Evolutionary conservation across 2,113 vertebrate species (phyloP).

Genomic region (Macquaria ambigua): DNA sequence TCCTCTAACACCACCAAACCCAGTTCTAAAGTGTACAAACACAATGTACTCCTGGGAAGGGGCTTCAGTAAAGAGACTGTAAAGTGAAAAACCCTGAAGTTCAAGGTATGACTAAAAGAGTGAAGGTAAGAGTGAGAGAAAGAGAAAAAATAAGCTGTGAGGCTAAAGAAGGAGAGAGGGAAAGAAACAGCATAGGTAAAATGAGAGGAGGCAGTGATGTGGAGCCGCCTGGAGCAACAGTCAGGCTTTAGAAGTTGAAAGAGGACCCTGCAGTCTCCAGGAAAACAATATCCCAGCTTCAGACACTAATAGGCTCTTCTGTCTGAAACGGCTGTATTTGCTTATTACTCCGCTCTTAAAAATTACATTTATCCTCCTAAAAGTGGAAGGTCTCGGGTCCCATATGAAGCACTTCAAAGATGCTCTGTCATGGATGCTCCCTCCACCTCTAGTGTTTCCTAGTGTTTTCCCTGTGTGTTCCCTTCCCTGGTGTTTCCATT

Average conservation of each 20-base stretch:
- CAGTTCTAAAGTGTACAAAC: not conserved
- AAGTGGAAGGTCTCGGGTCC: not conserved
- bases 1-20: not conserved
- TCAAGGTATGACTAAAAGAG: not conserved
- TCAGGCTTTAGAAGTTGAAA: conserved; percentile 45
- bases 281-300: conserved; percentile 33
- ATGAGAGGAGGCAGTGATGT: conserved; percentile 32
- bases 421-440: no score
- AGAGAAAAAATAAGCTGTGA: not conserved
- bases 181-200: conserved; percentile 10
- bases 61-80: not conserved
- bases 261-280: conserved; percentile 23
- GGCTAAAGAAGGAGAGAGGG: not conserved
- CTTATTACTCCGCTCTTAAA: not conserved
- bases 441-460: no score
- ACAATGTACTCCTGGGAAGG: not conserved
- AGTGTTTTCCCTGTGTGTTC: no score
- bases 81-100: not conserved
- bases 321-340: conserved; percentile 1
- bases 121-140: not conserved
- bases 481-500: no score
- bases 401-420: not conserved
- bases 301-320: conserved; percentile 15
- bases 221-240: conserved; percentile 23
- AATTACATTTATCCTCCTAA: not conserved